Evolutionary conservation across 2,797 vertebrate genomes (phyloP), one percentile per base, ranked within the genome.

Genomic region (Melanogrammus aeglefinus): DNA sequence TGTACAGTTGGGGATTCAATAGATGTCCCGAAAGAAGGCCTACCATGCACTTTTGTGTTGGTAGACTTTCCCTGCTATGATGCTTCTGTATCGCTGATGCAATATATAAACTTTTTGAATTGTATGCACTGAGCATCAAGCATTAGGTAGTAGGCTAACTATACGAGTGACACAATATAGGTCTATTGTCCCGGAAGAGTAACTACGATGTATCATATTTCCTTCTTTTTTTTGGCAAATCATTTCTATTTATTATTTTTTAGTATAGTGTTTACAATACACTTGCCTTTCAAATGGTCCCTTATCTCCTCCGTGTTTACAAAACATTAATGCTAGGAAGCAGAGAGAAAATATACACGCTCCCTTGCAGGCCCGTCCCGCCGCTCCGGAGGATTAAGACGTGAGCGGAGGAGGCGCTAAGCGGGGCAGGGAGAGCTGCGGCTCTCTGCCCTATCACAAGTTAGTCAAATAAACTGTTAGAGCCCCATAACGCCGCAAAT

Each of bases 321-420:
- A 90, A 92, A 93, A 92, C 91, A 93, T 86, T 81, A 82, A 90
- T 87, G 89, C 81, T 91, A 89, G 89, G 88, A 92, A 91, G 87
- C 85, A 63, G 82, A 85, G 85, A 82, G 63, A 24, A 27, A 27
- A 66, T 75, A 83, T 36, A 81, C 86, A 87, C 85, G 81, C 85
- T 82, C 80, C 86, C 83, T 77, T 75, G 82, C 86, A 86, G 78
- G 18, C 82, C 76, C 63, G 72, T 39, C 33, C 47, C n/a, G 35
- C 21, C 73, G 81, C 78, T 83, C 78, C 80, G 63, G 72, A 76
- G 75, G 76, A 86, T 63, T 75, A 71, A 82, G 74, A 70, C 12
- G 82, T 74, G 21, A 73, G 36, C 72, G 4, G 13, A n/a, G 36
- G 12, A 24, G 63, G 7, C 10, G 63, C 57, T 24, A n/a, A n/a